Base-by-base conservation (phyloP, 2,888 invertebrate genomes). In the Cheilosia pagana region DNA sequence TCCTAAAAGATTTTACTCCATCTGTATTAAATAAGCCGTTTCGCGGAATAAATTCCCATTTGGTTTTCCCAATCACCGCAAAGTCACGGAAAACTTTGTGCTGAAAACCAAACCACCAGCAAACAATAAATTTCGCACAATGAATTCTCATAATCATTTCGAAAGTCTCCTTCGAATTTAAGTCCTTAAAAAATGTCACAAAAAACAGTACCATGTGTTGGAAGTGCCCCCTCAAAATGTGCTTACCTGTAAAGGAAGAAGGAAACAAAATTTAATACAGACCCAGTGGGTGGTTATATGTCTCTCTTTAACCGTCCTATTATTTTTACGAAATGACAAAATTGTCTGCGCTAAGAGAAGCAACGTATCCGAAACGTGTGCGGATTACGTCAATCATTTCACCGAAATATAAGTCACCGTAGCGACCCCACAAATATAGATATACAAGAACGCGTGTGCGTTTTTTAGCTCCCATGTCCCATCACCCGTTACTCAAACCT, bases 341-440 rank as follows among this genome's bases (percentile, higher is more conserved):
- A 35, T 12, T 35, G 35, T 12, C 35, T 12, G 12, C 3, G 35
- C 3, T 12, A 12, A 31, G 10, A 10, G 31, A 31, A 10, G 39
- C 8, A 28, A 8, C 25, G 25, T 5, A 0, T 55, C 65, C 21
- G 21, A 48, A 53, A 82, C 65, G 71, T 77, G 81, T 21, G 39
- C 48, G 52, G 71, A 65, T 71, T 71, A 60, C 52, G 5, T 43
- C 35, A 71, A 45, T 52, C 71, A 76, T 70, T 71, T 48, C 28
- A 63, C 16, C 39, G 52, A 63, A 55, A 50, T 12, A 23, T 21
- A 21, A 23, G 21, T 23, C 21, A 60, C 45, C 53, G 35, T 21
- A 2, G 16, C 1, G 16, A 16, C 23, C n/a, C 14, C 28, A 21
- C 3, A 55, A 19, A 43, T 19, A 35, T 23, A 67, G 4, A 4